Percentiles rank a stretch among this genome's conserved stretches.
phyloP scores from a whole-genome alignment of 2,113 vertebrate genomes.

The Saguinus midas region DNA sequence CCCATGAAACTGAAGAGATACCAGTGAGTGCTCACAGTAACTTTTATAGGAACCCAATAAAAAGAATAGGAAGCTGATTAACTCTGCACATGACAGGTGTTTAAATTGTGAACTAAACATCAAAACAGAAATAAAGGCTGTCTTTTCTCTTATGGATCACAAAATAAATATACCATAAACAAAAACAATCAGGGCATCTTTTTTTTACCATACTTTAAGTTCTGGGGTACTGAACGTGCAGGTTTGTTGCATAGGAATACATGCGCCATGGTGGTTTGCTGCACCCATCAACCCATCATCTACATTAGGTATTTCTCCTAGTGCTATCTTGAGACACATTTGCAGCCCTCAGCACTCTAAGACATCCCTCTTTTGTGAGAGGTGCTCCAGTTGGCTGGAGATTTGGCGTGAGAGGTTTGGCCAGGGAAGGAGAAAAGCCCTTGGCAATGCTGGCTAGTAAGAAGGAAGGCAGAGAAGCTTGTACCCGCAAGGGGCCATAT shows the following conservation, averaged over 20 bases:
- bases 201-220: no score
- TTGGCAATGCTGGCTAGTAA: fast-evolving
- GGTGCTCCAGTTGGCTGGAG: not conserved
- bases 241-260: no score
- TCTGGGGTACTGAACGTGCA: no score
- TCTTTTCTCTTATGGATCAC: not conserved
- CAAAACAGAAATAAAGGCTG: not conserved
- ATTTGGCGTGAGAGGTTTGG: fast-evolving
- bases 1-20: not conserved
- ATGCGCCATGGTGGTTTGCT: no score
- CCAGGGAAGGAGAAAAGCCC: no score
- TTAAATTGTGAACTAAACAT: not conserved
- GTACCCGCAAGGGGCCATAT: no score
- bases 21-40: fast-evolving
- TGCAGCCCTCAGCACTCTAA: not conserved
- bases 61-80: not conserved
- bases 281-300: no score
- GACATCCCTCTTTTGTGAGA: fast-evolving
- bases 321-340: no score
- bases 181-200: no score
- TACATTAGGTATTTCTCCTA: no score
- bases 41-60: not conserved
- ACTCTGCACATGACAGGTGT: fast-evolving
- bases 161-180: not conserved
- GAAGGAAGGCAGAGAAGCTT: not conserved